phyloP scores from a whole-genome alignment of 2,113 vertebrate genomes.

The Eublepharis macularius region DNA sequence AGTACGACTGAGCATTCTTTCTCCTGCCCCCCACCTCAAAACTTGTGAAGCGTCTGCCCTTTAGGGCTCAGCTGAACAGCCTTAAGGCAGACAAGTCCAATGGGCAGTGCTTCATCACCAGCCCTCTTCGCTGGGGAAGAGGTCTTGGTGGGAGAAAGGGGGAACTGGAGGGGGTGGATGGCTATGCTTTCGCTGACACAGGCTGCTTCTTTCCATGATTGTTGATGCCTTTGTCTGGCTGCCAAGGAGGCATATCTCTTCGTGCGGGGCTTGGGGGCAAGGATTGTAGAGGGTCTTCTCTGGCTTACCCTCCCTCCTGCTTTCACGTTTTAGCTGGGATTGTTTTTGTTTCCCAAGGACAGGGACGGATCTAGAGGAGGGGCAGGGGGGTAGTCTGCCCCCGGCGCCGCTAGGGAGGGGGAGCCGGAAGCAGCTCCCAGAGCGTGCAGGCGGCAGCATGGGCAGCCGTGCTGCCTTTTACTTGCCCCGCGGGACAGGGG shows the following conservation, averaged over 20 bases:
- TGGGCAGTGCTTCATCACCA: too few species aligned
- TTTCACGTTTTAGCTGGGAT: too few species aligned
- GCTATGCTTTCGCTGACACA: not conserved
- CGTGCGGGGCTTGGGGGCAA: not conserved
- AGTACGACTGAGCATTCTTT: not conserved
- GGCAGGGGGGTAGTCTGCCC: too few species aligned
- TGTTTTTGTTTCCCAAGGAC: slow-evolving; percentile 34
- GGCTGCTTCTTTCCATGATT: not conserved
- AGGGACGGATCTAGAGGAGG: slow-evolving; percentile 8
- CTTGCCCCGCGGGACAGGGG: too few species aligned
- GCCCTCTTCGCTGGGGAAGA: not conserved
- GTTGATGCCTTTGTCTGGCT: slow-evolving; percentile 18
- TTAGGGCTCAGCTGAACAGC: too few species aligned
- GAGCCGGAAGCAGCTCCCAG: too few species aligned
- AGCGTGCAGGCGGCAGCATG: too few species aligned
- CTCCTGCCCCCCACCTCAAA: not conserved
- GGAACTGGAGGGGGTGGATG: not conserved
- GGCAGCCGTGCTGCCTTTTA: too few species aligned
- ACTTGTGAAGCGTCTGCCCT: not conserved
- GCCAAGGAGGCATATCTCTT: not conserved
- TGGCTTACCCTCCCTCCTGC: not conserved
- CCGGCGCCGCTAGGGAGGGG: too few species aligned
- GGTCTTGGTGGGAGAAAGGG: not conserved
- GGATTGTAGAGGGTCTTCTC: not conserved
- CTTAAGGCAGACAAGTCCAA: not conserved